Percentiles rank a stretch among this genome's conserved stretches.
phyloP scores from a whole-genome alignment of 2,888 invertebrate species.

The Polietes domitor region DNA sequence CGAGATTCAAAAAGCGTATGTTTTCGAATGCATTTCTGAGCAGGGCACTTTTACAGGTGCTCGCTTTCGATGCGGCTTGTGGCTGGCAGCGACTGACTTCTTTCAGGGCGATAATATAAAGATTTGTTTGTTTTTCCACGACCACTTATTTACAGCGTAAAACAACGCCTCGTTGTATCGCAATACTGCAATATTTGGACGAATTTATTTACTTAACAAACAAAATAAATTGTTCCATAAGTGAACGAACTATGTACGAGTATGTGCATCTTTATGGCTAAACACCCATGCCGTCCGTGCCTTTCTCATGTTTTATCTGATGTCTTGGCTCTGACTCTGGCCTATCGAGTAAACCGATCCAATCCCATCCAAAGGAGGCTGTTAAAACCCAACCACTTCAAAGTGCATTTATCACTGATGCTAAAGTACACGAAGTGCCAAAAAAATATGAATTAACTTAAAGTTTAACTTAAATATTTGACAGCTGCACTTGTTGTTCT shows the following conservation, averaged over 20 bases:
- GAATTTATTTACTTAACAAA: conserved; percentile 61
- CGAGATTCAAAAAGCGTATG: conserved; percentile 36
- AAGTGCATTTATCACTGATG: conserved; percentile 17
- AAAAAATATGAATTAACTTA: conserved; percentile 47
- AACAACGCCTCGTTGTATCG: conserved; percentile 57
- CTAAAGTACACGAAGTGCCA: conserved; percentile 18
- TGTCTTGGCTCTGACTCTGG: conserved; percentile 24
- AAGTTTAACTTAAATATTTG: conserved; percentile 64
- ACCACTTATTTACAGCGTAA: conserved; percentile 8
- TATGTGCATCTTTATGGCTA: conserved; percentile 59
- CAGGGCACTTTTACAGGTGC: conserved; percentile 49
- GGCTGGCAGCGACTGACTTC: too few species aligned
- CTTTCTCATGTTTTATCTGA: conserved; percentile 60
- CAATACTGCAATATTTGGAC: conserved; percentile 39
- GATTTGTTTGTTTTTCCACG: conserved; percentile 52
- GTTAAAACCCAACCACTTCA: conserved; percentile 15
- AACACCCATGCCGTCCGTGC: conserved; percentile 48
- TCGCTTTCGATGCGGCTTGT: neutral
- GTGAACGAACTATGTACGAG: conserved; percentile 22
- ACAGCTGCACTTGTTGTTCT: conserved; percentile 62
- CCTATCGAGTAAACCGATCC: conserved; percentile 27
- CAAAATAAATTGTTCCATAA: conserved; percentile 44
- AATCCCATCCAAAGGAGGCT: conserved; percentile 43
- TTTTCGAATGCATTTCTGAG: neutral
- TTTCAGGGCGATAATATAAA: neutral